Conservation (phyloP, 2,797 vertebrate species). For the Eulemur mongoz region DNA sequence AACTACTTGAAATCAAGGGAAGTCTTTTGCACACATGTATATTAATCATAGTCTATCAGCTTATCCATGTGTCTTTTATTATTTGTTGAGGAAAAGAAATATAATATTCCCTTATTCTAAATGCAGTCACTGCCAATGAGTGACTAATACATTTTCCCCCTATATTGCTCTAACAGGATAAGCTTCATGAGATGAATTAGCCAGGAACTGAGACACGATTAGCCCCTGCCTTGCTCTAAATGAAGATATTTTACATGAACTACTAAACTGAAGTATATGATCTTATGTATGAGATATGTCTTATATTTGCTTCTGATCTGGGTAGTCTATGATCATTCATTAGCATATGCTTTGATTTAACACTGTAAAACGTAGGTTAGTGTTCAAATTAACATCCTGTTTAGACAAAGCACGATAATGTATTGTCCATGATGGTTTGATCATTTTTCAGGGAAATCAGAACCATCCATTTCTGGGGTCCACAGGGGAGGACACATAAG, state of each 20-base stretch:
- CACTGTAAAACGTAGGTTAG: not conserved
- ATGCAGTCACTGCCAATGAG: not conserved
- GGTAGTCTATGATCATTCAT: not conserved
- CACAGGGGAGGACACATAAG: not conserved
- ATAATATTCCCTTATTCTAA: not conserved
- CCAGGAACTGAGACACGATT: too few species aligned
- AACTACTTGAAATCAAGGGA: not conserved
- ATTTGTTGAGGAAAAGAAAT: not conserved
- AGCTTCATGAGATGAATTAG: not conserved
- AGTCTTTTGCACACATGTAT: not conserved
- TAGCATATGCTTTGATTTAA: not conserved
- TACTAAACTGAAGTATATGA: not conserved
- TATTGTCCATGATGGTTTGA: not conserved
- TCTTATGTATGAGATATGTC: not conserved
- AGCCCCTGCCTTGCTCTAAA: not conserved
- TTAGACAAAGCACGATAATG: not conserved
- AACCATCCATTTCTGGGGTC: not conserved
- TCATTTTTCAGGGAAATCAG: not conserved
- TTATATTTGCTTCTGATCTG: not conserved
- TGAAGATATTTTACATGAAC: not conserved
- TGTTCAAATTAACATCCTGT: not conserved
- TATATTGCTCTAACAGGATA: not conserved
- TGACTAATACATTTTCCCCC: not conserved
- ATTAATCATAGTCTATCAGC: not conserved
- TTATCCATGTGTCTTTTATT: not conserved